These are phyloP conservation scores for Rhadinocentrus ornatus DNA, from an alignment of 2,797 vertebrate genomes.

Conservation along the genomic window DNA sequence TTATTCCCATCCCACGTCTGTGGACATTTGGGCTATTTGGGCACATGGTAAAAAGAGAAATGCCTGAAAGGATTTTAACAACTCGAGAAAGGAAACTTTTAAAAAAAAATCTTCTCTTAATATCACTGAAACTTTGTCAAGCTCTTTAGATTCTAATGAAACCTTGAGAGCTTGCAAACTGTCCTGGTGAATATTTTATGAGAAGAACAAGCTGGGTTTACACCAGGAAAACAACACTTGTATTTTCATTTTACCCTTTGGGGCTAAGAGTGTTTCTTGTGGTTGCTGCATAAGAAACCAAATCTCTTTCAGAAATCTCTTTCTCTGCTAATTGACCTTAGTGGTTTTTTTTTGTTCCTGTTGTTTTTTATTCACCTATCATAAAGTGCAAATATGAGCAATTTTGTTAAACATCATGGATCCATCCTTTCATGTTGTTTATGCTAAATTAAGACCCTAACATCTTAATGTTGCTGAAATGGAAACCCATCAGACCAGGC, in stretches of 20 bases:
- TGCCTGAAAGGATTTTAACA: conserved; percentile 52
- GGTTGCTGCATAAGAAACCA: conserved; percentile 36
- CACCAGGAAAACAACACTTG: conserved; percentile 13
- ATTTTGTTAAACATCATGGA: conserved; percentile 33
- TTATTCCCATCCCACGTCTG: conserved; percentile 66
- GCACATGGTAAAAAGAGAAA: conserved; percentile 50
- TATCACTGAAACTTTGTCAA: conserved; percentile 53
- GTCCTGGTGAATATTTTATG: conserved; percentile 65
- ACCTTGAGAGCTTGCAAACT: conserved; percentile 45
- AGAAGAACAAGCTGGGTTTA: conserved; percentile 61
- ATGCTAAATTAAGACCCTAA: too few species aligned
- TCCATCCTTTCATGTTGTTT: not conserved
- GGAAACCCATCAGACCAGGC: too few species aligned
- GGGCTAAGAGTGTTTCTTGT: conserved; percentile 36
- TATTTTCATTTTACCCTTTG: conserved; percentile 48
- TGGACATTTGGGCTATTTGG: conserved; percentile 67
- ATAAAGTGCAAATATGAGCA: conserved; percentile 46
- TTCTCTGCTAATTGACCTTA: conserved; percentile 38
- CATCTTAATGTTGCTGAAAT: too few species aligned
- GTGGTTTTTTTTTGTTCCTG: not conserved
- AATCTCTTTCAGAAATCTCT: conserved; percentile 50
- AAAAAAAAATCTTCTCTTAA: conserved; percentile 10
- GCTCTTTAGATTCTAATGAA: conserved; percentile 70
- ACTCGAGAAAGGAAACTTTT: conserved; percentile 42
- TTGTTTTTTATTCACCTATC: conserved; percentile 22